A percentile compares a stretch with the other conserved stretches of the same genome.
Conservation (phyloP, 2,888 invertebrate species). For the Atherix ibis region DNA sequence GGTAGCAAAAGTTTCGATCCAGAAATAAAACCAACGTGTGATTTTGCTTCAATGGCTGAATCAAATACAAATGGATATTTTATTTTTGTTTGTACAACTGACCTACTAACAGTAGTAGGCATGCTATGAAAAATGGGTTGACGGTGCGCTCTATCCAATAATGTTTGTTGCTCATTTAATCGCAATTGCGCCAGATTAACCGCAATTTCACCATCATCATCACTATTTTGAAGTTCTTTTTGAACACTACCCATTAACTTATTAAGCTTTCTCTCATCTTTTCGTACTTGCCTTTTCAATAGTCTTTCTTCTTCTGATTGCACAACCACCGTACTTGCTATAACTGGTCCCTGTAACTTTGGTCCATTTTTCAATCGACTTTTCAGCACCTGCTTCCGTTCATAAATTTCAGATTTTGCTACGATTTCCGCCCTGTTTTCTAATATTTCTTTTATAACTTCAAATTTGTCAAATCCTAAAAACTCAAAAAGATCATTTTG, state of each 20-base stretch:
- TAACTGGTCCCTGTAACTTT: constrained; percentile 39
- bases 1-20: constrained; percentile 68
- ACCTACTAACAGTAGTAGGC: constrained; percentile 19
- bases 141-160: constrained; percentile 22
- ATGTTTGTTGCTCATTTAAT: constrained; percentile 24
- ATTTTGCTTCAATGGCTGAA: constrained; percentile 50
- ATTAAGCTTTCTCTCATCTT: constrained; percentile 65
- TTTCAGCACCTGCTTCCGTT: constrained; percentile 14
- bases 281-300: constrained; percentile 56
- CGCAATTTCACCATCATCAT: constrained; percentile 34
- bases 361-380: constrained; percentile 15
- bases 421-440: constrained; percentile 43
- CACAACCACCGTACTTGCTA: constrained; percentile 67
- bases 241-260: constrained; percentile 20
- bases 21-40: constrained; percentile 50
- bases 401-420: constrained; percentile 23
- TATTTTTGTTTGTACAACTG: constrained; percentile 38
- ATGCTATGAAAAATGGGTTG: constrained; percentile 21
- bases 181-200: constrained; percentile 29
- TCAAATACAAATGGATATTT: constrained; percentile 82
- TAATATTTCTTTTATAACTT: constrained; percentile 52
- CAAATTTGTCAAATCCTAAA: constrained; percentile 72
- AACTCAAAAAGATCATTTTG: constrained; percentile 78
- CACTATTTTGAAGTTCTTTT: constrained; percentile 17
- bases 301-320: constrained; percentile 71